Percentiles rank a stretch among this genome's conserved stretches.
These are phyloP conservation scores for Latrodectus geometricus DNA, from an alignment of 1,140 invertebrate genomes.

Conservation along the genomic window DNA sequence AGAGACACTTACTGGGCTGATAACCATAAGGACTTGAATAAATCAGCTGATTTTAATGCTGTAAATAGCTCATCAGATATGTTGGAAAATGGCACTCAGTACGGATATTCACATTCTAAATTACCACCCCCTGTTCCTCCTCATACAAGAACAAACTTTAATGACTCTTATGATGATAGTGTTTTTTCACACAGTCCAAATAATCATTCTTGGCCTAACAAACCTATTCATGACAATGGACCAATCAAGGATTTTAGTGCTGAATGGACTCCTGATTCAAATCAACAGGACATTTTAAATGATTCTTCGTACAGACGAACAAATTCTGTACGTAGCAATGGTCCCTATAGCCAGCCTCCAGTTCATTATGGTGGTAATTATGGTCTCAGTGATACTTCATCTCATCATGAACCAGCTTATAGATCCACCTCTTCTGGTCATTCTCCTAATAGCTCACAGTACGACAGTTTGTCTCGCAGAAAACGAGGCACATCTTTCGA, in stretches of 20 bases:
- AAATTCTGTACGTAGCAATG: conserved; percentile 42
- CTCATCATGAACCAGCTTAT: conserved; percentile 23
- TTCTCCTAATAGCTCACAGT: conserved; percentile 45
- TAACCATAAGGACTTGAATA: conserved; percentile 47
- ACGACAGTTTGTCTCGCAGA: conserved; percentile 64
- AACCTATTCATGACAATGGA: conserved; percentile 1
- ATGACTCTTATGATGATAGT: conserved; percentile 51
- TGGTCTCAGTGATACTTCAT: neutral
- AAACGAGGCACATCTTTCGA: conserved; percentile 80
- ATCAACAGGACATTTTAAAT: conserved; percentile 10
- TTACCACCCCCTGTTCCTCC: conserved; percentile 29
- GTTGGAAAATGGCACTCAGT: conserved; percentile 14
- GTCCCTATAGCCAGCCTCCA: conserved; percentile 36
- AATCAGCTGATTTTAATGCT: conserved; percentile 22
- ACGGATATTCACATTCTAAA: conserved; percentile 40
- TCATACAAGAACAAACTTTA: conserved; percentile 19
- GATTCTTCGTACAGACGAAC: conserved; percentile 19
- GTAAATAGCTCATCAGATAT: conserved; percentile 26
- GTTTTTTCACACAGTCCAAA: conserved; percentile 23
- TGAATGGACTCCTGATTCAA: neutral
- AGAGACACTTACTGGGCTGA: conserved; percentile 56
- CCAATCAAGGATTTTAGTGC: neutral
- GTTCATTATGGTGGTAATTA: conserved; percentile 15
- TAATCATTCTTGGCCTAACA: conserved; percentile 33
- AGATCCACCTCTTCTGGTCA: conserved; percentile 28